A percentile compares a stretch with the other conserved stretches of the same genome.
These are phyloP conservation scores for Anser cygnoides DNA, from an alignment of 2,113 vertebrate species.

Conservation along the genomic window DNA sequence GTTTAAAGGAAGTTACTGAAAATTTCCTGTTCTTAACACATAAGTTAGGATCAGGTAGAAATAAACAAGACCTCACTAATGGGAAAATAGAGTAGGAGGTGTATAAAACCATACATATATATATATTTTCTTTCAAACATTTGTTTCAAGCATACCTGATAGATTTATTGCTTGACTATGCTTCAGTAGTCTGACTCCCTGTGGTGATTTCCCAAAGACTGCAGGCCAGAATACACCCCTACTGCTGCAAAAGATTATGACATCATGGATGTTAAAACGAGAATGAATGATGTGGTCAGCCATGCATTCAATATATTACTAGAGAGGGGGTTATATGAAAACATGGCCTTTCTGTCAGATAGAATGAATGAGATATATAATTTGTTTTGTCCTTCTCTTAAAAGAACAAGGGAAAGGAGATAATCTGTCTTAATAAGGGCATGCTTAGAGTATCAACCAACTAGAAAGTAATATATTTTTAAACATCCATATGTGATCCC, in stretches of 20 bases:
- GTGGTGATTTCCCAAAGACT: conserved; percentile 50
- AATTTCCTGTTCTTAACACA: neutral
- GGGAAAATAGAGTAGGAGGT: neutral
- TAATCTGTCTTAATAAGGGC: conserved; percentile 74
- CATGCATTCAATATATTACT: conserved; percentile 62
- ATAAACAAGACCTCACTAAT: neutral
- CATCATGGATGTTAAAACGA: conserved; percentile 60
- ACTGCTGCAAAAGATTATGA: conserved; percentile 66
- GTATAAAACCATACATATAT: conserved; percentile 21
- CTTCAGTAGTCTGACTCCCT: conserved; percentile 45
- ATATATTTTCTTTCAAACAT: conserved; percentile 17
- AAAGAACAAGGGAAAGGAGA: conserved; percentile 62
- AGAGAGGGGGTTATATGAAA: conserved; percentile 66
- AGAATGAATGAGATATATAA: conserved; percentile 68
- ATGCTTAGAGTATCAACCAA: conserved; percentile 58
- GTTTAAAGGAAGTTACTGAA: conserved; percentile 21
- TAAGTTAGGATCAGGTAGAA: neutral
- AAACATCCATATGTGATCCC: conserved; percentile 68
- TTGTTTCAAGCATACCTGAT: neutral
- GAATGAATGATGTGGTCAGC: conserved; percentile 68
- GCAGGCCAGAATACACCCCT: conserved; percentile 26
- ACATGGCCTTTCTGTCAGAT: conserved; percentile 74
- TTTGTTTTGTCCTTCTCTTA: conserved; percentile 66
- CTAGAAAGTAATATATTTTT: conserved; percentile 65
- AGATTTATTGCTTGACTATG: conserved; percentile 51